Conservation (phyloP, 2,888 invertebrate species). For the Mesorhabditis sp. region DNA sequence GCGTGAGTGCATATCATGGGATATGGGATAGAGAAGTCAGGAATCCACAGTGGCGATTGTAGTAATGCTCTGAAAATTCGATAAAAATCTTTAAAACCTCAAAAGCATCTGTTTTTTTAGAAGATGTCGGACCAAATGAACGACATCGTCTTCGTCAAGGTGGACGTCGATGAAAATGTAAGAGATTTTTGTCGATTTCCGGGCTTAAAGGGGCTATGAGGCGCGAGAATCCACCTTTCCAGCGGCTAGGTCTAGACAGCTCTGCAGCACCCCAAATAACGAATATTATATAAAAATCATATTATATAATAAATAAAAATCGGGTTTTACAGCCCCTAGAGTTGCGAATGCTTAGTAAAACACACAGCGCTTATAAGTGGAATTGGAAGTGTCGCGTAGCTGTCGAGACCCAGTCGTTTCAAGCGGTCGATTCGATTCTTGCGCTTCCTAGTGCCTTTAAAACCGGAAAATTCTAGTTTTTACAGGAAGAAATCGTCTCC, state of each 20-base stretch:
- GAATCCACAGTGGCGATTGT: neutral
- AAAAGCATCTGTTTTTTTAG: slow-evolving; percentile 16
- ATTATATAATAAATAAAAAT: no score
- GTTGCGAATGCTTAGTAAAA: no score
- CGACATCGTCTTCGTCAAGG: slow-evolving; percentile 34
- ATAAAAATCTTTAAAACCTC: no score
- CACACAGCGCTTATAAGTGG: no score
- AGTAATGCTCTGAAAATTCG: neutral
- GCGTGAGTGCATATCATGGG: slow-evolving; percentile 18
- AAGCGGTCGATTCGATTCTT: neutral
- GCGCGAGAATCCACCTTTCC: no score
- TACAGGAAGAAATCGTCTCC: slow-evolving; percentile 43
- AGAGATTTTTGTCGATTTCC: slow-evolving; percentile 3
- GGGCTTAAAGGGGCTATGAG: no score
- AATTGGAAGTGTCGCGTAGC: neutral
- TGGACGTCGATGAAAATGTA: slow-evolving; percentile 46
- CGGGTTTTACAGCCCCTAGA: no score
- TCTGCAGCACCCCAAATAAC: no score
- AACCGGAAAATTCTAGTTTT: neutral
- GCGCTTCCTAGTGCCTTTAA: neutral
- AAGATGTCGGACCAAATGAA: slow-evolving; percentile 31
- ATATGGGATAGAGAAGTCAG: slow-evolving; percentile 1
- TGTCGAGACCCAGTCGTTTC: no score
- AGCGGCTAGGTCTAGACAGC: no score
- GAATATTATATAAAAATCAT: no score